Percentiles rank a stretch among this genome's conserved stretches.
phyloP scores from a whole-genome alignment of 2,888 invertebrate genomes.

The Eilema sororculum region DNA sequence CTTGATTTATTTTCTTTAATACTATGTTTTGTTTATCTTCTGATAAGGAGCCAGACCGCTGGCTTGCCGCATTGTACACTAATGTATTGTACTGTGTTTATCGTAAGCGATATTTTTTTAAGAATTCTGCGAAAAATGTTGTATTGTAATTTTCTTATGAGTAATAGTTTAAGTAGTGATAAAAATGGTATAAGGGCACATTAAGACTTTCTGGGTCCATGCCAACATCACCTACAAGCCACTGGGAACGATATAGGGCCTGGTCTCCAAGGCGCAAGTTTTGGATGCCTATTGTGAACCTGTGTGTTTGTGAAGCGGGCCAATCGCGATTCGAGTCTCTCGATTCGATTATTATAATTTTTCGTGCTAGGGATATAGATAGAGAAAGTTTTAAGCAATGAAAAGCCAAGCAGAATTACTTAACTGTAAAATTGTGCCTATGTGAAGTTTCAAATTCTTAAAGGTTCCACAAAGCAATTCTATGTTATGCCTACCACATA shows the following conservation, averaged over 20 bases:
- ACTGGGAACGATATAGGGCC: too few relatives aligned
- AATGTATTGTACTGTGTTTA: constrained; percentile 1
- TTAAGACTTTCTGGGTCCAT: too few relatives aligned
- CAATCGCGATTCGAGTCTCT: too few relatives aligned
- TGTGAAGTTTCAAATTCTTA: neutral
- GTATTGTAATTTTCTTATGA: neutral
- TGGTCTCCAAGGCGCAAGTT: too few relatives aligned
- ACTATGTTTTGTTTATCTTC: constrained; percentile 2
- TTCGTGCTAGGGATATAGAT: too few relatives aligned
- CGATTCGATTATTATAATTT: too few relatives aligned
- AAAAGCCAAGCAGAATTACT: too few relatives aligned
- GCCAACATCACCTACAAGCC: too few relatives aligned
- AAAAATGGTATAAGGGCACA: too few relatives aligned
- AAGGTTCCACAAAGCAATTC: neutral
- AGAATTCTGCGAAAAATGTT: neutral
- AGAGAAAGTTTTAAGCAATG: too few relatives aligned
- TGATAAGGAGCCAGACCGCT: neutral
- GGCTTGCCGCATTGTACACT: neutral
- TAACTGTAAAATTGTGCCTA: neutral
- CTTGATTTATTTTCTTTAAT: constrained; percentile 6
- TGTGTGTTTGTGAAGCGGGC: too few relatives aligned
- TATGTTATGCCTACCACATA: neutral
- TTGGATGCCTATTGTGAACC: too few relatives aligned
- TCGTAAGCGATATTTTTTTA: neutral
- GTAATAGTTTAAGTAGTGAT: neutral